Evolutionary conservation across 1,140 invertebrate species (phyloP).

Genomic region (Trichonephila clavipes): DNA sequence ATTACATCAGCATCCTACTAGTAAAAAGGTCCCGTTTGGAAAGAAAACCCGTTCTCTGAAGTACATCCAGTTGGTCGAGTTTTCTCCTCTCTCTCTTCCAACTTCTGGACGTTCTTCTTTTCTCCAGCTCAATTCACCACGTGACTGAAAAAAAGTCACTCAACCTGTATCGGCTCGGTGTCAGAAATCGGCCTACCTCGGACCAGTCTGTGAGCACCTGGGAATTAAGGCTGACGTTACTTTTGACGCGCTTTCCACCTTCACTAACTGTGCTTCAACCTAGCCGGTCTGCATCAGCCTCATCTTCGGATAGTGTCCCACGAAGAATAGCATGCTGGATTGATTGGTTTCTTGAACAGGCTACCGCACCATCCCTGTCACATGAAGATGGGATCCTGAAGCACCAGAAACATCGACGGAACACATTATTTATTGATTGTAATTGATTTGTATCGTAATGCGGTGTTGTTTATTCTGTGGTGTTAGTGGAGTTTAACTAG

Average conservation of each 20-base stretch:
- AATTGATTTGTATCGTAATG: slow-evolving; percentile 24
- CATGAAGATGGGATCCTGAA: not conserved
- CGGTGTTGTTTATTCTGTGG: slow-evolving; percentile 39
- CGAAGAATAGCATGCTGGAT: no score
- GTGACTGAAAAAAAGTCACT: slow-evolving; percentile 64
- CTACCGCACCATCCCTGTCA: not conserved
- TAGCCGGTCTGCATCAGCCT: not conserved
- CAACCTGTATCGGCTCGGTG: slow-evolving; percentile 48
- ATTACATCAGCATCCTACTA: slow-evolving; percentile 18
- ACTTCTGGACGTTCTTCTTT: slow-evolving; percentile 46
- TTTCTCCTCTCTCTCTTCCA: slow-evolving; percentile 34
- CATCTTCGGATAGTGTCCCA: not conserved
- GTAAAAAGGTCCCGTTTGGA: slow-evolving; percentile 19
- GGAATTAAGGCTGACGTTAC: slow-evolving; percentile 11
- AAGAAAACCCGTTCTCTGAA: slow-evolving; percentile 48
- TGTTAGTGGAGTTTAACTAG: not conserved
- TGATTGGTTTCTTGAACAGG: not conserved
- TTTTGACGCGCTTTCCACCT: not conserved
- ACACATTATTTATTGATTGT: not conserved
- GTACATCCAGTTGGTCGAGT: slow-evolving; percentile 50
- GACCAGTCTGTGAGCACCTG: slow-evolving; percentile 37
- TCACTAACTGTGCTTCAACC: not conserved
- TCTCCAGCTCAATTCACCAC: slow-evolving; percentile 18
- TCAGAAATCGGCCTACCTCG: slow-evolving; percentile 58
- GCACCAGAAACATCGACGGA: not conserved